These are phyloP conservation scores for Acanthosepion pharaonis DNA, from an alignment of 2,888 invertebrate genomes.

Conservation along the genomic window DNA sequence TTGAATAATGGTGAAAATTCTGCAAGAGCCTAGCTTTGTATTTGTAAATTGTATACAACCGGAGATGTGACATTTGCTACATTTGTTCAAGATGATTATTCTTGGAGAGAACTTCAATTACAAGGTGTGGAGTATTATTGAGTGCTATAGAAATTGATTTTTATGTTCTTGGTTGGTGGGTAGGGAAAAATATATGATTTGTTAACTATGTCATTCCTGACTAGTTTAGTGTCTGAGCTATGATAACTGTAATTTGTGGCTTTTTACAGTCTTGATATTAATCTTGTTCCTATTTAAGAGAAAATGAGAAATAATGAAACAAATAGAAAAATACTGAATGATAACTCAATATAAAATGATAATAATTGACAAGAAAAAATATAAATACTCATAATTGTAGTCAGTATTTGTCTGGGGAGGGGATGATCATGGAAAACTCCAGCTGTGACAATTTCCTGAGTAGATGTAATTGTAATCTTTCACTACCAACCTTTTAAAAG, in stretches of 20 bases:
- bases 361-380: no score
- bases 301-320: neutral
- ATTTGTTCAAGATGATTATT: neutral
- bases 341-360: neutral
- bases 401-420: no score
- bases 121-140: neutral
- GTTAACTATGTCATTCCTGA: neutral
- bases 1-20: neutral
- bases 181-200: neutral
- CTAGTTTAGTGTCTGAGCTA: neutral
- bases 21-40: neutral
- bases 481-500: no score
- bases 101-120: neutral
- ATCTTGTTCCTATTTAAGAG: neutral
- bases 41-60: neutral
- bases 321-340: neutral
- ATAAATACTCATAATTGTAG: no score
- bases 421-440: no score
- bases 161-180: neutral
- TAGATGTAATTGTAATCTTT: no score
- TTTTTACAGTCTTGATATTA: neutral
- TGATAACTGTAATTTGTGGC: neutral
- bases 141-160: constrained; percentile 5
- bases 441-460: no score
- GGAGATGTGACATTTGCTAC: neutral